A percentile compares a stretch with the other conserved stretches of the same genome.
Conservation (phyloP, 1,140 invertebrate genomes). For the Micrasema longulum region DNA sequence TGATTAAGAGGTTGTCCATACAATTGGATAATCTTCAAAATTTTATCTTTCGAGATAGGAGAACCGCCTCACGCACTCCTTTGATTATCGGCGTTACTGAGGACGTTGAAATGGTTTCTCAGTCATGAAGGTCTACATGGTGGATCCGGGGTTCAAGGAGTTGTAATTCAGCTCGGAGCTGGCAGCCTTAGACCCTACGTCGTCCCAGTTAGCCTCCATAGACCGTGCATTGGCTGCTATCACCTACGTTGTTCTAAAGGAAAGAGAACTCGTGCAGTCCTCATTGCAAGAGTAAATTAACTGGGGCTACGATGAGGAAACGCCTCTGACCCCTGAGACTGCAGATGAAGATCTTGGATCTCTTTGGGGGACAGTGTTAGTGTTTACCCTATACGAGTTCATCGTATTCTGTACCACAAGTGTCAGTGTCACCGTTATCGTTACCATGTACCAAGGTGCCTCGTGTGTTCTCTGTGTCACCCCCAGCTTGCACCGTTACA, state of each 20-base stretch:
- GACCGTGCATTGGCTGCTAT: constrained; percentile 49
- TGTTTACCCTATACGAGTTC: too few species aligned
- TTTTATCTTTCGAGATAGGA: too few species aligned
- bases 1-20: too few species aligned
- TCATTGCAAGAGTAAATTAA: constrained; percentile 48
- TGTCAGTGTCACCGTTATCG: too few species aligned
- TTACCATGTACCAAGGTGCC: too few species aligned
- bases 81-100: too few species aligned
- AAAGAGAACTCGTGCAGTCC: constrained; percentile 44
- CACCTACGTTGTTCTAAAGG: constrained; percentile 47
- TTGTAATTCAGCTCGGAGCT: neutral
- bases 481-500: too few species aligned
- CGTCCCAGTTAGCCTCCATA: constrained; percentile 39
- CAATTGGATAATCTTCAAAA: too few species aligned
- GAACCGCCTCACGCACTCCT: too few species aligned
- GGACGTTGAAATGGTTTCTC: too few species aligned
- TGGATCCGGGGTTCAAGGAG: constrained; percentile 7
- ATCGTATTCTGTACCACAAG: too few species aligned
- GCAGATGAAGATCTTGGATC: constrained; percentile 32
- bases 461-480: too few species aligned
- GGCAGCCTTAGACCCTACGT: neutral
- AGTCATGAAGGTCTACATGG: neutral
- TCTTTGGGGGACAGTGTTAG: neutral
- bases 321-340: constrained; percentile 57
- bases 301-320: constrained; percentile 39